These are phyloP conservation scores for Morpho achilles DNA, from an alignment of 2,888 invertebrate genomes.

Conservation along the genomic window DNA sequence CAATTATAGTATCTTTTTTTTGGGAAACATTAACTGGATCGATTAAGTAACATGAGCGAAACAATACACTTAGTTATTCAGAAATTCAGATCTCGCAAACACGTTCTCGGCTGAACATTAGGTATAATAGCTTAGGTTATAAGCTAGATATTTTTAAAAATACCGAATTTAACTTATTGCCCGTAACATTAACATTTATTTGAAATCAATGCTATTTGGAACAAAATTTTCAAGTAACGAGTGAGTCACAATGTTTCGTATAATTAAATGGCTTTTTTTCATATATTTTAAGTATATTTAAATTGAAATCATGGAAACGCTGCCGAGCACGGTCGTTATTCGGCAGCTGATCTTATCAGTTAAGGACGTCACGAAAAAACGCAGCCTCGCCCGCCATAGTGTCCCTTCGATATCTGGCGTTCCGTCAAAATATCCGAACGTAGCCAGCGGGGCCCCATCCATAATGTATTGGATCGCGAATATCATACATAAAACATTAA, in stretches of 20 bases:
- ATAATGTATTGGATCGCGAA: constrained; percentile 69
- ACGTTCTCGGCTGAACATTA: no score
- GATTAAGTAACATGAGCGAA: no score
- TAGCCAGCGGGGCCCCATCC: constrained; percentile 69
- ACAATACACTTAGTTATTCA: no score
- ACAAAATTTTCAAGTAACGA: constrained; percentile 4
- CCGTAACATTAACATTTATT: no score
- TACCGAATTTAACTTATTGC: no score
- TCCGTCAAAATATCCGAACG: constrained; percentile 71
- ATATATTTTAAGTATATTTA: constrained; percentile 19
- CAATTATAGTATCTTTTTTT: no score
- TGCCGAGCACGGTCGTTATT: constrained; percentile 32
- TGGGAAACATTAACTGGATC: no score
- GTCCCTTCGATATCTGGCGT: constrained; percentile 61
- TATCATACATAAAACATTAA: constrained; percentile 76
- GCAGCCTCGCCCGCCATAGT: constrained; percentile 52
- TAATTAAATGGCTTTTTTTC: constrained; percentile 10
- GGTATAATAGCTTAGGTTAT: no score
- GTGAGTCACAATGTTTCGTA: constrained; percentile 5
- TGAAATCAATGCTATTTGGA: neutral
- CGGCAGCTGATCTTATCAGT: constrained; percentile 51
- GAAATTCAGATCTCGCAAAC: no score
- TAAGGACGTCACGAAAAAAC: constrained; percentile 48
- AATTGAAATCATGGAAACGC: constrained; percentile 28
- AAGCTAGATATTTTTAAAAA: no score